Conservation (phyloP, 2,888 invertebrate species). For the Pemphredon lugubris region DNA sequence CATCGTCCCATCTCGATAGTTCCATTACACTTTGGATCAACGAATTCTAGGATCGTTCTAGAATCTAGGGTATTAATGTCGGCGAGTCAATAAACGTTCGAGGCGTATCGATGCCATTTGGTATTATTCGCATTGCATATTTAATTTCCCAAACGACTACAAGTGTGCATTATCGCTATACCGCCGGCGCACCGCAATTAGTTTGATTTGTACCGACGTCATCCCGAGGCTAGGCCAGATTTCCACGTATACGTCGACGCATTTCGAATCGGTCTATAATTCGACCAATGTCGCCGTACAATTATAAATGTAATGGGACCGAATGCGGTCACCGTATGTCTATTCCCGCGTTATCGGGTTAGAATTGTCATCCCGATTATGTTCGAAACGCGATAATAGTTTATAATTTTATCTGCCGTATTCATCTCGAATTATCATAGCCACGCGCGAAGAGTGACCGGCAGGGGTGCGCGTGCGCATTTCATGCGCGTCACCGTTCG, state of each 20-base stretch:
- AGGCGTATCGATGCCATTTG: slow-evolving; percentile 19
- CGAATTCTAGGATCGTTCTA: not conserved
- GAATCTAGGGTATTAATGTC: slow-evolving; percentile 33
- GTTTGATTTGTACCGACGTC: slow-evolving; percentile 56
- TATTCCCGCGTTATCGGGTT: slow-evolving; percentile 21
- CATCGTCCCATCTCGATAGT: not conserved
- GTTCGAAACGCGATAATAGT: not conserved
- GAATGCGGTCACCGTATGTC: slow-evolving; percentile 33
- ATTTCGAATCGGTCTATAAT: slow-evolving; percentile 37
- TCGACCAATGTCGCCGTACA: slow-evolving; percentile 37
- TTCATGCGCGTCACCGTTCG: too few relatives aligned
- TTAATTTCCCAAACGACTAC: slow-evolving; percentile 56
- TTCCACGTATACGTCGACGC: slow-evolving; percentile 28
- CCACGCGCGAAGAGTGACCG: not conserved
- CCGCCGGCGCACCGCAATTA: slow-evolving; percentile 51
- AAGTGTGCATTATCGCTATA: slow-evolving; percentile 29
- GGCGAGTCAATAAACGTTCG: slow-evolving; percentile 42
- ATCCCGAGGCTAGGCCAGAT: slow-evolving; percentile 34
- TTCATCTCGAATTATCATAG: not conserved
- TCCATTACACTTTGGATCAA: slow-evolving; percentile 2
- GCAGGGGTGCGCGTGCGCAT: too few relatives aligned
- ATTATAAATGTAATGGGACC: slow-evolving; percentile 64
- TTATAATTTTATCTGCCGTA: not conserved
- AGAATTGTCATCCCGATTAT: slow-evolving; percentile 4
- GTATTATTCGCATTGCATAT: slow-evolving; percentile 46